phyloP scores from a whole-genome alignment of 2,113 vertebrate species.

The Cavia porcellus region DNA sequence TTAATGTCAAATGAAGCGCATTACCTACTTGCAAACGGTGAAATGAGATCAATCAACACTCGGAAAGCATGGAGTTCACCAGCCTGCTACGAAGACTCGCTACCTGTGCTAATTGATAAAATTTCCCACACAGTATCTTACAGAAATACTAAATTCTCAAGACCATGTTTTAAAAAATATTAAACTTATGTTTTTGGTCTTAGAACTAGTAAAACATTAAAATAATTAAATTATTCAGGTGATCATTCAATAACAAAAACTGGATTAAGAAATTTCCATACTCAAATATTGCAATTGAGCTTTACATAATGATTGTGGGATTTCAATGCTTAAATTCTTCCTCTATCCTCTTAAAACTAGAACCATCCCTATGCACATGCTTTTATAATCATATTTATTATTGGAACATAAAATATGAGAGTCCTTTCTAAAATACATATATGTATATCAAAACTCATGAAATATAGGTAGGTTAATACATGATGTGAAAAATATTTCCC shows the following conservation, averaged over 20 bases:
- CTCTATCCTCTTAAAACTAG: neutral
- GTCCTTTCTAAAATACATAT: constrained; percentile 30
- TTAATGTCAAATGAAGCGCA: neutral
- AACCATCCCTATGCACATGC: neutral
- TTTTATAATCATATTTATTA: constrained; percentile 15
- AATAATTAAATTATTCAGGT: constrained; percentile 39
- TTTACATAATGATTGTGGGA: neutral
- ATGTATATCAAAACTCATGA: neutral
- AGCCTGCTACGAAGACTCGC: neutral
- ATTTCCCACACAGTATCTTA: neutral
- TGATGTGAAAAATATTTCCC: neutral
- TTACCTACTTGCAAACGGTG: neutral
- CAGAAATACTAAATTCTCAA: constrained; percentile 5
- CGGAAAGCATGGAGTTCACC: neutral
- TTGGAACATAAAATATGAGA: constrained; percentile 42
- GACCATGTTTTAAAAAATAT: neutral
- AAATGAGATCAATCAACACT: neutral
- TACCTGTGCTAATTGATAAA: neutral
- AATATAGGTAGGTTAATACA: constrained; percentile 39
- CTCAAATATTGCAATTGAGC: neutral
- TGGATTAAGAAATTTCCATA: neutral
- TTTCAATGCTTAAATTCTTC: neutral
- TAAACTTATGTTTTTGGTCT: neutral
- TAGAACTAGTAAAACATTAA: neutral
- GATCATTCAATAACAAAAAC: neutral